Evolutionary conservation across 1,140 invertebrate genomes (phyloP).

Genomic region (Sycophila sp.): DNA sequence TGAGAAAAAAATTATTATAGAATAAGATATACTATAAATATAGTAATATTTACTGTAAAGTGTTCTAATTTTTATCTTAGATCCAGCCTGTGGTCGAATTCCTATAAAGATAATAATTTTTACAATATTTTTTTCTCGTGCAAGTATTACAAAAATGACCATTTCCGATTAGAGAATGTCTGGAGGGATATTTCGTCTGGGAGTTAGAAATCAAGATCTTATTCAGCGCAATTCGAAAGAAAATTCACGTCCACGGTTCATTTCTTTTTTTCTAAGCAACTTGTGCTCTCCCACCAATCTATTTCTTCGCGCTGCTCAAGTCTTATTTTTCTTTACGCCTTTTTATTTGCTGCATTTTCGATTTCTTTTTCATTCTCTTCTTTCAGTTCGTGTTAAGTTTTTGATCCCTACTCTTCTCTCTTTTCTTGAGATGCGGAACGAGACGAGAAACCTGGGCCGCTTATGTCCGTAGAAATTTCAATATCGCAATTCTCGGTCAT

Average conservation of each 20-base stretch:
- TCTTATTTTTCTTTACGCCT: not conserved
- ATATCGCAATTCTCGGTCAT: slow-evolving; percentile 10
- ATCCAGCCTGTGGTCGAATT: too few species aligned
- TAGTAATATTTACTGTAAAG: too few species aligned
- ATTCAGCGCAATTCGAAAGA: slow-evolving; percentile 16
- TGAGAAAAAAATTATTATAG: too few species aligned
- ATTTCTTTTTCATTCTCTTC: not conserved
- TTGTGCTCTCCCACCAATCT: not conserved
- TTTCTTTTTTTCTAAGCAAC: not conserved
- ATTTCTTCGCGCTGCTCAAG: not conserved
- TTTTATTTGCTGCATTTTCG: not conserved
- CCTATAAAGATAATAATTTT: too few species aligned
- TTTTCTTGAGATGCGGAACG: not conserved
- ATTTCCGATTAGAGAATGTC: slow-evolving; percentile 47
- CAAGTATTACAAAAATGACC: slow-evolving; percentile 43
- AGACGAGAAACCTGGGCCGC: not conserved
- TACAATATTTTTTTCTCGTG: too few species aligned
- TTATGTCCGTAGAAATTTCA: slow-evolving; percentile 8
- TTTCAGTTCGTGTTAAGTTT: not conserved
- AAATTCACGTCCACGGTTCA: not conserved
- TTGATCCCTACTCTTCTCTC: not conserved
- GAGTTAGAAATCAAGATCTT: slow-evolving; percentile 38
- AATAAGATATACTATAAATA: slow-evolving; percentile 35
- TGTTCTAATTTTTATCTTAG: too few species aligned
- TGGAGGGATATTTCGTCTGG: slow-evolving; percentile 32